Evolutionary conservation across 2,113 vertebrate genomes (phyloP).

Genomic region (Marcusenius ussheri): DNA sequence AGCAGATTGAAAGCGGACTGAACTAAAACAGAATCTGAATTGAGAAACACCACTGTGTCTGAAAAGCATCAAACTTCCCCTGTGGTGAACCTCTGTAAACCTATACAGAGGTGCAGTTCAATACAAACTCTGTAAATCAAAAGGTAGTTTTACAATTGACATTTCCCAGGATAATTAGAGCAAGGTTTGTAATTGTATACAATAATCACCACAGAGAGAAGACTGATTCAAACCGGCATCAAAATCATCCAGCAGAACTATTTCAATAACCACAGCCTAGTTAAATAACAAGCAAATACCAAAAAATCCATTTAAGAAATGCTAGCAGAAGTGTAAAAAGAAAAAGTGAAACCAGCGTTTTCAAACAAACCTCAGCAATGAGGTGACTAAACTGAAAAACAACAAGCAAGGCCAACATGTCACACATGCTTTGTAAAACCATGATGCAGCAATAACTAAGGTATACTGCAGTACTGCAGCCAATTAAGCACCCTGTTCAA

Average conservation of each 20-base stretch:
- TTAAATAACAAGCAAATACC: background rate
- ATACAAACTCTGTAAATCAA: background rate
- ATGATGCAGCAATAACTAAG: slow-evolving; percentile 41
- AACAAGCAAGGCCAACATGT: background rate
- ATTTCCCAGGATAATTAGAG: background rate
- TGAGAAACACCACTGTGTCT: background rate
- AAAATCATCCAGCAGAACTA: background rate
- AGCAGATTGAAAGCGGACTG: background rate
- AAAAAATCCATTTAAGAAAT: background rate
- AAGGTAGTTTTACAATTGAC: background rate
- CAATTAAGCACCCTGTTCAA: slow-evolving; percentile 37
- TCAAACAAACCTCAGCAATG: background rate
- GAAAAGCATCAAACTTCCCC: background rate
- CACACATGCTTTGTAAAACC: slow-evolving; percentile 11
- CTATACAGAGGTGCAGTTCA: background rate
- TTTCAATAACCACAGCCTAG: background rate
- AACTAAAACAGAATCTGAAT: background rate
- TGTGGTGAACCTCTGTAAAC: background rate
- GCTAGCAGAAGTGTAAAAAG: background rate
- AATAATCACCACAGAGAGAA: background rate
- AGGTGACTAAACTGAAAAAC: background rate
- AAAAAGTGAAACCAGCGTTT: background rate
- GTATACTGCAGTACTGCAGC: slow-evolving; percentile 41
- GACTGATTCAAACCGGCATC: background rate
- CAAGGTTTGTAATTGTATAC: background rate